Evolutionary conservation across 2,888 invertebrate species (phyloP).

Genomic region (Brassicogethes aeneus): DNA sequence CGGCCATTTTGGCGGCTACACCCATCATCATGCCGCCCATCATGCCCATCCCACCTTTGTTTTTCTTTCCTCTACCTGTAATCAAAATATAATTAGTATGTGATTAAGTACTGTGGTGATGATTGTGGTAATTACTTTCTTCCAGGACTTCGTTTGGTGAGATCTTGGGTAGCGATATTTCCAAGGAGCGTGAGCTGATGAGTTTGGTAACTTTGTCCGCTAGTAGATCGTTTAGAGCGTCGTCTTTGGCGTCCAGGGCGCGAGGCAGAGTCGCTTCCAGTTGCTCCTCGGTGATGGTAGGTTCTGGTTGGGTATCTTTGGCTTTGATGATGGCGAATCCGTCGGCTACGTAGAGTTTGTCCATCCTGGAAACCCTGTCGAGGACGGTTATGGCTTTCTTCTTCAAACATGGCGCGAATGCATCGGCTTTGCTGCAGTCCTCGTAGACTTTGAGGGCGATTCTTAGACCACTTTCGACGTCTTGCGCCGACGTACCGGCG

Average conservation of each 20-base stretch:
- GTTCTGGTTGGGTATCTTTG: constrained; percentile 36
- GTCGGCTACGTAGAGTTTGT: constrained; percentile 52
- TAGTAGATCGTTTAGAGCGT: constrained; percentile 57
- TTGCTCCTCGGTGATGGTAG: constrained; percentile 54
- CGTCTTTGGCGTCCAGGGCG: constrained; percentile 56
- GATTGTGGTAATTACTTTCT: constrained; percentile 9
- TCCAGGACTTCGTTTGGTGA: constrained; percentile 19
- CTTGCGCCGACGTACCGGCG: constrained; percentile 27
- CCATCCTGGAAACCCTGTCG: constrained; percentile 65
- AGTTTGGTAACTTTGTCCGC: constrained; percentile 63
- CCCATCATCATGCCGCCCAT: constrained; percentile 90
- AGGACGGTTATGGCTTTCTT: constrained; percentile 74
- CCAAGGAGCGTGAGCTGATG: constrained; percentile 66
- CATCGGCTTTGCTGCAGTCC: constrained; percentile 63
- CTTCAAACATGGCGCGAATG: constrained; percentile 66
- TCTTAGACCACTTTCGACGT: constrained; percentile 50
- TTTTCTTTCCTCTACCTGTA: constrained; percentile 33
- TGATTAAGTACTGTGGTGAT: constrained; percentile 2
- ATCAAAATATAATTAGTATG: constrained; percentile 12
- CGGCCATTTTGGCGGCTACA: constrained; percentile 74
- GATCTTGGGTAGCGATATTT: constrained; percentile 67
- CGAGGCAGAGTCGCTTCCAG: constrained; percentile 61
- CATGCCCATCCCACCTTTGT: constrained; percentile 91
- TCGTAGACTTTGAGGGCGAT: constrained; percentile 65
- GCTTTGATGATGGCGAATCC: constrained; percentile 58